Percentiles rank a stretch among this genome's conserved stretches.
Conservation (phyloP, 2,888 invertebrate species). For the Dascillus cervinus region DNA sequence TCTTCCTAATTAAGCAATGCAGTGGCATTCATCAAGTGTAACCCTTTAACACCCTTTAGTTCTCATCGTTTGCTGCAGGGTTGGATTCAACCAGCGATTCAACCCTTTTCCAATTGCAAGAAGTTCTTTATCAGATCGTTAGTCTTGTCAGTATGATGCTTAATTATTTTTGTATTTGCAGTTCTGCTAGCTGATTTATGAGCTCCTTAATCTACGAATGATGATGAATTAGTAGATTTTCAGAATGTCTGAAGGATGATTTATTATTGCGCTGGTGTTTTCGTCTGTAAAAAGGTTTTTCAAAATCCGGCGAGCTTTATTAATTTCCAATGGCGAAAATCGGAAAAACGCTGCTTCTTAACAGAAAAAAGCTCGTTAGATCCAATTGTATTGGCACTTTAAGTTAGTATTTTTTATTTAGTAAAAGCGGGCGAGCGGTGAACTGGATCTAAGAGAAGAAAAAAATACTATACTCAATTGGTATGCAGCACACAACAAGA, state of each 20-base stretch:
- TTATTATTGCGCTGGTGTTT: no score
- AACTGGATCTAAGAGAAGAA: constrained; percentile 22
- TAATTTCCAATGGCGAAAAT: no score
- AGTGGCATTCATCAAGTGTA: constrained; percentile 30
- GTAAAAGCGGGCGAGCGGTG: constrained; percentile 11
- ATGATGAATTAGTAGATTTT: no score
- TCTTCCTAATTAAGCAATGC: constrained; percentile 41
- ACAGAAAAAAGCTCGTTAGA: constrained; percentile 29
- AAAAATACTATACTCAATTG: constrained; percentile 54
- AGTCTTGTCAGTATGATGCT: constrained; percentile 37
- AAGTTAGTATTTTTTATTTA: constrained; percentile 38
- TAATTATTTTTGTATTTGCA: constrained; percentile 40
- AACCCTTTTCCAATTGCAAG: constrained; percentile 34
- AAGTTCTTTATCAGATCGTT: constrained; percentile 43
- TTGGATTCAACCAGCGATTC: constrained; percentile 17
- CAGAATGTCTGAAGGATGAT: no score
- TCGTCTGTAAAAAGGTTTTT: no score
- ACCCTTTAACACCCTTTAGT: constrained; percentile 28
- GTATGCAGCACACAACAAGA: constrained; percentile 55
- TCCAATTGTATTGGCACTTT: constrained; percentile 37
- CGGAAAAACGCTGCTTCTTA: no score
- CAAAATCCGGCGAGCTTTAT: no score
- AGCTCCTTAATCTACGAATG: no score
- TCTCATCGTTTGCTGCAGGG: constrained; percentile 13
- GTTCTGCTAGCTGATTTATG: constrained; percentile 30